Percentiles rank a stretch among this genome's conserved stretches.
Conservation (phyloP, 2,797 vertebrate species). For the Craterocephalus amniculus region DNA sequence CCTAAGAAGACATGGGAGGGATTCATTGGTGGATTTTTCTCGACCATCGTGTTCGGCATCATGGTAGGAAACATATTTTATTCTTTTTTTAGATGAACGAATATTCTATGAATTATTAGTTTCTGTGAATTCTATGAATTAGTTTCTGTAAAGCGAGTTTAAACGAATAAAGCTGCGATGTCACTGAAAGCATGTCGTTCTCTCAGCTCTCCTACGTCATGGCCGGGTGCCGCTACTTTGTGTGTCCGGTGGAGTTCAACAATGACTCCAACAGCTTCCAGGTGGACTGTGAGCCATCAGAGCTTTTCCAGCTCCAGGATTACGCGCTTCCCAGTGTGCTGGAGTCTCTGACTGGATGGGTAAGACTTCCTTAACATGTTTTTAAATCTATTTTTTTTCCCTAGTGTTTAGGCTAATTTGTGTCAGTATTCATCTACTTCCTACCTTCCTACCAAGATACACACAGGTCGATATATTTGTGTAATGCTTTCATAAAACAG, state of each 20-base stretch:
- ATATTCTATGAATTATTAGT: too few species aligned
- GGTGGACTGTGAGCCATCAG: conserved; percentile 92
- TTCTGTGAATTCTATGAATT: too few species aligned
- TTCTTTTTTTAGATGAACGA: neutral
- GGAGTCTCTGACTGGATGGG: conserved; percentile 91
- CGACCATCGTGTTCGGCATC: conserved; percentile 94
- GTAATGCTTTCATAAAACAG: neutral
- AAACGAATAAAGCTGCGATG: neutral
- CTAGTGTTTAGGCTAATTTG: neutral
- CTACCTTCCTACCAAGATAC: neutral
- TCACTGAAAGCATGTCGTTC: conserved; percentile 6
- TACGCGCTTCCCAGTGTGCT: conserved; percentile 89
- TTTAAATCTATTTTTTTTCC: neutral
- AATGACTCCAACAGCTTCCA: conserved; percentile 96
- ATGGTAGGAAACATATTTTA: conserved; percentile 81
- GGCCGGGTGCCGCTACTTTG: conserved; percentile 94
- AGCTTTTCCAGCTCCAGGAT: conserved; percentile 95
- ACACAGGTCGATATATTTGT: neutral
- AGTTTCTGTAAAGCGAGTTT: neutral
- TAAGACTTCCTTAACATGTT: conserved; percentile 52
- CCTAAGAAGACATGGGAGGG: conserved; percentile 99
- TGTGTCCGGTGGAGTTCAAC: conserved; percentile 97
- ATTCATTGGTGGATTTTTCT: conserved; percentile 96
- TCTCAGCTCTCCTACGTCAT: conserved; percentile 93
- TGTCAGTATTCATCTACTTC: neutral